A percentile compares a stretch with the other conserved stretches of the same genome.
Conservation (phyloP, 2,888 invertebrate genomes). For the Hipparchia sbordonii region DNA sequence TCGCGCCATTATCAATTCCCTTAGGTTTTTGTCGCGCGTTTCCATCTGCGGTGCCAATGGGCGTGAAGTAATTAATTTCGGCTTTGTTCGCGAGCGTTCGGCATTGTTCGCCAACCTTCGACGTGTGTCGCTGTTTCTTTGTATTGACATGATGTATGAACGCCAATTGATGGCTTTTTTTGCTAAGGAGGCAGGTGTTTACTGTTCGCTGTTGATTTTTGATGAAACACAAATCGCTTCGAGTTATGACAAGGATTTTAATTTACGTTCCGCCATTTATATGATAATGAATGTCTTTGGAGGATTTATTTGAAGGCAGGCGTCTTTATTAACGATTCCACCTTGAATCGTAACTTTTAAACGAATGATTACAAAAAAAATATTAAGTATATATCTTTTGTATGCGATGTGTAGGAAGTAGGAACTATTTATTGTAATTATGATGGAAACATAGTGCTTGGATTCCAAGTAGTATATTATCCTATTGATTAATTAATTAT, state of each 20-base stretch:
- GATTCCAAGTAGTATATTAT: too few species aligned
- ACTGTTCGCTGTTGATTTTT: constrained; percentile 4
- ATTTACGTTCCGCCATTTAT: neutral
- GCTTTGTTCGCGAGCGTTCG: constrained; percentile 50
- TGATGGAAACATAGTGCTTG: too few species aligned
- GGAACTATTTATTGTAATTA: too few species aligned
- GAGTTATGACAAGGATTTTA: constrained; percentile 10
- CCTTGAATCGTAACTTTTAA: neutral
- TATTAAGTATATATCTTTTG: too few species aligned
- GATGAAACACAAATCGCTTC: constrained; percentile 1
- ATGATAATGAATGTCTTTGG: constrained; percentile 5
- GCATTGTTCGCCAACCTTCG: constrained; percentile 52
- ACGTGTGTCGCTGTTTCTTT: constrained; percentile 40
- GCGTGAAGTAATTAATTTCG: constrained; percentile 61
- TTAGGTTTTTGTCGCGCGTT: constrained; percentile 30
- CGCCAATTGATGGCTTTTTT: constrained; percentile 24
- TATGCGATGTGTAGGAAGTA: too few species aligned
- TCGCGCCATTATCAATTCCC: constrained; percentile 22
- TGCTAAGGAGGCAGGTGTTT: constrained; percentile 23
- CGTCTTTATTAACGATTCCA: neutral
- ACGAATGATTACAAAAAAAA: neutral
- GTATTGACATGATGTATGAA: constrained; percentile 40
- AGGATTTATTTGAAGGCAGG: neutral
- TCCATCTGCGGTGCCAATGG: constrained; percentile 49
- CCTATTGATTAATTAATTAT: too few species aligned